These are phyloP conservation scores for Tadarida brasiliensis DNA, from an alignment of 2,797 vertebrate species.

Conservation along the genomic window DNA sequence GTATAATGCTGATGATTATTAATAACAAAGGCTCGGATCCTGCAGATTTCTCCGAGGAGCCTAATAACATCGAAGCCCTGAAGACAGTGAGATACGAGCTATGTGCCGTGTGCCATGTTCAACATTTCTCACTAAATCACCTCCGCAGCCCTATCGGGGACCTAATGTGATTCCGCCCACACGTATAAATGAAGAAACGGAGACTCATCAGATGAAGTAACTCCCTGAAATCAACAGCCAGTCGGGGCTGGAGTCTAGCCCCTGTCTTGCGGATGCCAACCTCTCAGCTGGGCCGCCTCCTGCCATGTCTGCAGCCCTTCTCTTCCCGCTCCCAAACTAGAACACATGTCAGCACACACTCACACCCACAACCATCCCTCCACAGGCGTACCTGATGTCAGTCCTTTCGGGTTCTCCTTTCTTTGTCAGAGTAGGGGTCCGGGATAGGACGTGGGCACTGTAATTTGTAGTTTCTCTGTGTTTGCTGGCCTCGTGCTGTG, in stretches of 20 bases:
- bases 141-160: not conserved
- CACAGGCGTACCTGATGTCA: not conserved
- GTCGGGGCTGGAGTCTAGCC: not conserved
- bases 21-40: not conserved
- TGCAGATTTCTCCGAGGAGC: not conserved
- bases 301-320: not conserved
- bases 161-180: not conserved
- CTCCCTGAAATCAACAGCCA: not conserved
- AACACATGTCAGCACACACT: not conserved
- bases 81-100: not conserved
- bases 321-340: not conserved
- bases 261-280: rapidly evolving
- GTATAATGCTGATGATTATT: not conserved
- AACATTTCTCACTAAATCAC: not conserved
- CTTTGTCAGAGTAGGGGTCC: not conserved
- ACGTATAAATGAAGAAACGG: not conserved
- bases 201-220: not conserved
- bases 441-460: not conserved
- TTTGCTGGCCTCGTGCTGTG: slow-evolving; percentile 66
- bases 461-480: slow-evolving; percentile 58
- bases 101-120: not conserved
- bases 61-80: not conserved
- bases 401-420: slow-evolving; percentile 60
- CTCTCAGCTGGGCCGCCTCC: not conserved
- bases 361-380: not conserved